Conservation (phyloP, 2,888 invertebrate genomes). For the Leptarthrus brevirostris region DNA sequence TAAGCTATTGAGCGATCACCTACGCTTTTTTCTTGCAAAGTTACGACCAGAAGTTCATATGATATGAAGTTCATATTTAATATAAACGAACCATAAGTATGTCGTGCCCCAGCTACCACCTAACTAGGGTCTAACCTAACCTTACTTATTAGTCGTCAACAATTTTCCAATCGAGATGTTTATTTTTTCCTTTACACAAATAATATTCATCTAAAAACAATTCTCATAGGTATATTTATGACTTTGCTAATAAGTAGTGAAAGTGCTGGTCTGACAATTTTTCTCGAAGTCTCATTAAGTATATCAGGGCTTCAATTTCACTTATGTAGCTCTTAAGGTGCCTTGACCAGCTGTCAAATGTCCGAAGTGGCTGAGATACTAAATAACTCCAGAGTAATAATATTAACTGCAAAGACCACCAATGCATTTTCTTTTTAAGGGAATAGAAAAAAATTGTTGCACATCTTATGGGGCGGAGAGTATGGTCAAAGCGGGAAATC, state of each 20-base stretch:
- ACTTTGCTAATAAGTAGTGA: conserved; percentile 14
- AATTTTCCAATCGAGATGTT: too few species aligned
- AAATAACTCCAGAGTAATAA: conserved; percentile 23
- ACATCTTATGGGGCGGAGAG: conserved; percentile 34
- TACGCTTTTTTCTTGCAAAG: too few species aligned
- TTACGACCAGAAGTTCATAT: too few species aligned
- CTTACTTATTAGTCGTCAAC: too few species aligned
- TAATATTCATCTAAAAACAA: too few species aligned
- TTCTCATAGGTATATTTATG: too few species aligned
- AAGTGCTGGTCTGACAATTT: conserved; percentile 24
- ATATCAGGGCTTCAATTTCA: conserved; percentile 41
- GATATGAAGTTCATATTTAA: too few species aligned
- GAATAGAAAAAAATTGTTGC: conserved; percentile 13
- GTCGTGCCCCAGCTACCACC: too few species aligned
- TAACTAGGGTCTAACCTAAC: too few species aligned
- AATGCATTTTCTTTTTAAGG: conserved; percentile 33
- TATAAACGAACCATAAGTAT: too few species aligned
- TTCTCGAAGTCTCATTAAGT: conserved; percentile 14
- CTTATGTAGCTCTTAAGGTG: not conserved
- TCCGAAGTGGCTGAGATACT: conserved; percentile 30
- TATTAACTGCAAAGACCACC: conserved; percentile 25
- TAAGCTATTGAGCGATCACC: too few species aligned
- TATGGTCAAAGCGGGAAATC: conserved; percentile 40
- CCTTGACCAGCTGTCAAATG: conserved; percentile 39
- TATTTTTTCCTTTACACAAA: too few species aligned